A percentile compares a stretch with the other conserved stretches of the same genome.
phyloP scores from a whole-genome alignment of 2,113 vertebrate genomes.

The Desmodus rotundus region DNA sequence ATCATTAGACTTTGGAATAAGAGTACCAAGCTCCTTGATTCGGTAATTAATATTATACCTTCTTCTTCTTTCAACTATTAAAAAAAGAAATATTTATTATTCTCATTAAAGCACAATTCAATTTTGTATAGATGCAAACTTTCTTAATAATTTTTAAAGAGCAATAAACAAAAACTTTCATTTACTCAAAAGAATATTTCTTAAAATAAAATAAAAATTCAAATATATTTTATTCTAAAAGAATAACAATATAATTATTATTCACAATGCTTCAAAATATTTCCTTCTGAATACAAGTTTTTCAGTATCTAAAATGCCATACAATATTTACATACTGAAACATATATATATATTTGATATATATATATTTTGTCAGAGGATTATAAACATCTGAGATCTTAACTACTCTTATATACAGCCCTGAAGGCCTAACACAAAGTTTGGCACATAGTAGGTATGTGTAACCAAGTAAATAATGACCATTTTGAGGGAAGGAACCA shows the following conservation, averaged over 20 bases:
- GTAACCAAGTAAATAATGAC: background rate
- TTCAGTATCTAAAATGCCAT: background rate
- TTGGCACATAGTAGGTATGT: background rate
- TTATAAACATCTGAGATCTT: background rate
- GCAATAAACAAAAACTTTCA: background rate
- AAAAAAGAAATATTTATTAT: slow-evolving; percentile 77
- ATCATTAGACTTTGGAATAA: slow-evolving; percentile 98
- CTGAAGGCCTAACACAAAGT: background rate
- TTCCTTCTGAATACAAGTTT: background rate
- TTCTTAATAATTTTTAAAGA: slow-evolving; percentile 40
- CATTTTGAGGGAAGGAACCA: background rate
- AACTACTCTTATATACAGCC: background rate
- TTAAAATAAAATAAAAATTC: slow-evolving; percentile 37
- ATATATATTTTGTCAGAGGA: background rate
- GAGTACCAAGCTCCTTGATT: slow-evolving; percentile 98
- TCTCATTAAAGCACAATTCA: slow-evolving; percentile 62
- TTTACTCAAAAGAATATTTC: background rate
- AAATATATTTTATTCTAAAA: background rate
- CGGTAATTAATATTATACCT: slow-evolving; percentile 99
- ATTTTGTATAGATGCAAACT: slow-evolving; percentile 44
- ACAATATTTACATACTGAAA: background rate
- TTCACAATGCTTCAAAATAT: background rate
- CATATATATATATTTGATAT: background rate
- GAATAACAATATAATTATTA: background rate
- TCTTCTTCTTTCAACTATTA: slow-evolving; percentile 95